Conservation (phyloP, 2,888 invertebrate genomes). For the Drepana falcataria region DNA sequence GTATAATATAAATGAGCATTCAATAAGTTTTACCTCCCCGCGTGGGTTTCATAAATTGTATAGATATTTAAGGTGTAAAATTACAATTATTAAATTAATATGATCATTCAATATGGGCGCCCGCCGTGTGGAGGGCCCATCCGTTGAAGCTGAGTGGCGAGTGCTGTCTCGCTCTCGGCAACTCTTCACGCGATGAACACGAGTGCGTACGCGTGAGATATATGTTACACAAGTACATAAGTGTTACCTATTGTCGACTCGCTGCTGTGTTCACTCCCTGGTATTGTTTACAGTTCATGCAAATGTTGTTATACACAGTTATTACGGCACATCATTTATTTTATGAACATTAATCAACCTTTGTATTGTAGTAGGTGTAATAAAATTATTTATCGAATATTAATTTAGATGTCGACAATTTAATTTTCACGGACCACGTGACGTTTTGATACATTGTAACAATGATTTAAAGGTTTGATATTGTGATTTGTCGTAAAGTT, state of each 20-base stretch:
- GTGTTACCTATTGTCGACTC: conserved; percentile 11
- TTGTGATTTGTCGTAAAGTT: conserved; percentile 57
- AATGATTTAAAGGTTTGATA: conserved; percentile 59
- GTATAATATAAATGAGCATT: conserved; percentile 60
- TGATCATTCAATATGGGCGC: conserved; percentile 21
- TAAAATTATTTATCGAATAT: too few species aligned
- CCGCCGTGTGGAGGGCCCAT: not conserved
- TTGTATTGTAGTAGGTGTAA: not conserved
- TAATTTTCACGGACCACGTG: conserved; percentile 12
- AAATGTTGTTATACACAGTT: conserved; percentile 11
- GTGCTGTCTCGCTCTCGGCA: not conserved
- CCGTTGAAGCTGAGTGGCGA: not conserved
- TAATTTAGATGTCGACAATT: not conserved
- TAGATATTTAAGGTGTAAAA: conserved; percentile 68
- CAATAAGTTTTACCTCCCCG: conserved; percentile 60
- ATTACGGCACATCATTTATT: conserved; percentile 23
- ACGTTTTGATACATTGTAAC: conserved; percentile 41
- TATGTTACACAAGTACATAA: conserved; percentile 4
- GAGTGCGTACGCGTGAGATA: not conserved
- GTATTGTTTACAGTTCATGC: conserved; percentile 27
- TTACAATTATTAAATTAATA: conserved; percentile 38
- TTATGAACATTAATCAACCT: not conserved
- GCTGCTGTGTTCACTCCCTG: conserved; percentile 16
- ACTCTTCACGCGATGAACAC: not conserved
- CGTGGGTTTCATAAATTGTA: conserved; percentile 57